These are phyloP conservation scores for Acanthaster planci DNA, from an alignment of 35 echinoderm and acorn worm genomes.

Conservation along the genomic window DNA sequence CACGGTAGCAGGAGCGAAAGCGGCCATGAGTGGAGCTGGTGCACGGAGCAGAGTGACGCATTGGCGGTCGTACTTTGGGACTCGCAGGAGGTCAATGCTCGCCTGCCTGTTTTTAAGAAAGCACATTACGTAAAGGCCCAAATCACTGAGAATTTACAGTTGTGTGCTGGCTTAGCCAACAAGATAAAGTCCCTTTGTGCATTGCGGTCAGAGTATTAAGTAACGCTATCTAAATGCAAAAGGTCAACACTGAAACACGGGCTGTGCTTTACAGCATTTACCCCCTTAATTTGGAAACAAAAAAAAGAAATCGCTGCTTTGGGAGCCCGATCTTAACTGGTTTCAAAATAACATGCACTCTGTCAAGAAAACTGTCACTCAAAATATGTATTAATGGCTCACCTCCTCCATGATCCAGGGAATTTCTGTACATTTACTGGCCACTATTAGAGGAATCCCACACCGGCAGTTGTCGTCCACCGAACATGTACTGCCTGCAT, in stretches of 20 bases:
- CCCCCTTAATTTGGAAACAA: too few relatives aligned
- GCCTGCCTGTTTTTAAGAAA: conserved; percentile 20
- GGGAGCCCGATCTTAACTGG: too few relatives aligned
- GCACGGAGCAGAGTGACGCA: conserved; percentile 31
- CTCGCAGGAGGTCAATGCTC: background rate
- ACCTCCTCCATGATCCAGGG: too few relatives aligned
- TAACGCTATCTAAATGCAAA: conserved; percentile 25
- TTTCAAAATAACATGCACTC: too few relatives aligned
- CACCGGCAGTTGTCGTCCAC: too few relatives aligned
- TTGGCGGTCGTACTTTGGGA: background rate
- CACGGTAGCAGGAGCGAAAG: conserved; percentile 11
- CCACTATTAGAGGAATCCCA: too few relatives aligned
- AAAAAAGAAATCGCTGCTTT: too few relatives aligned
- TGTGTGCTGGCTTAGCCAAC: conserved; percentile 2
- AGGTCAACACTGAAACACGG: background rate
- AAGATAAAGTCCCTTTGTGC: conserved; percentile 12
- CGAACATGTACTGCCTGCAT: too few relatives aligned
- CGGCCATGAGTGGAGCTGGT: conserved; percentile 41
- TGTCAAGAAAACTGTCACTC: too few relatives aligned
- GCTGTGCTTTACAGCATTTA: too few relatives aligned
- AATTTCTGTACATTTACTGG: too few relatives aligned
- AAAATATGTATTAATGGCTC: too few relatives aligned
- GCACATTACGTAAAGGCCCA: conserved; percentile 14
- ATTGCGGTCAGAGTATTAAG: conserved; percentile 9
- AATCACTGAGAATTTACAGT: conserved; percentile 8